Evolutionary conservation across 2,113 vertebrate genomes (phyloP).

Genomic region (Tringa solitaria): DNA sequence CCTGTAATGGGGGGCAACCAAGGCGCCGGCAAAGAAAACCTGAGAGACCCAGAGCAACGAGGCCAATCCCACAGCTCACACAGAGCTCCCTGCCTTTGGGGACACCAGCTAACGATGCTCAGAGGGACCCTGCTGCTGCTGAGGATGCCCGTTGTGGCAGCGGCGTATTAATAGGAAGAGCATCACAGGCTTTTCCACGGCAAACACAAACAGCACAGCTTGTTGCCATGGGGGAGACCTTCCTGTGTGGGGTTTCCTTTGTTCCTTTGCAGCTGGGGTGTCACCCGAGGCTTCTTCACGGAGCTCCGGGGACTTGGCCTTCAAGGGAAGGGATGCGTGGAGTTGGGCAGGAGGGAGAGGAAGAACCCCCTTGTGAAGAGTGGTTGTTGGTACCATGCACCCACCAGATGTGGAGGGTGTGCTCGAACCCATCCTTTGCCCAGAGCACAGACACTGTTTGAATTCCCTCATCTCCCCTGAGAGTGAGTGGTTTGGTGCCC

Average conservation of each 20-base stretch:
- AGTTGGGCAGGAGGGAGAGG: neutral
- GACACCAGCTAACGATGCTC: neutral
- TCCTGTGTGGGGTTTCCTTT: neutral
- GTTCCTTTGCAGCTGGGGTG: neutral
- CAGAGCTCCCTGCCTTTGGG: neutral
- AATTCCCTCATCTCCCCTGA: neutral
- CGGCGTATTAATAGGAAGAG: neutral
- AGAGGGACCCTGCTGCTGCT: neutral
- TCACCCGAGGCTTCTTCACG: neutral
- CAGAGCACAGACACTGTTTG: rapidly evolving
- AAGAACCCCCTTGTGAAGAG: rapidly evolving
- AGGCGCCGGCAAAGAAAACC: neutral
- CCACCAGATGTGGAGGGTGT: neutral
- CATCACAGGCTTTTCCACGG: neutral
- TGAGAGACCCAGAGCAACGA: rapidly evolving
- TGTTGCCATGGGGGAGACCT: neutral
- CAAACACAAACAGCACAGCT: neutral
- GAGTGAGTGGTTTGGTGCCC: neutral
- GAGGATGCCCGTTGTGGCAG: neutral
- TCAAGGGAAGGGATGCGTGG: rapidly evolving
- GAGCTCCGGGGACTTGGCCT: neutral
- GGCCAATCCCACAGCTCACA: neutral
- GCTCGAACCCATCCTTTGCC: neutral
- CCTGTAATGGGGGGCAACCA: neutral
- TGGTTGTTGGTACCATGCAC: rapidly evolving